Evolutionary conservation across 2,113 vertebrate species (phyloP), one percentile per base, ranked within the genome.

Genomic region (Albula glossodonta): DNA sequence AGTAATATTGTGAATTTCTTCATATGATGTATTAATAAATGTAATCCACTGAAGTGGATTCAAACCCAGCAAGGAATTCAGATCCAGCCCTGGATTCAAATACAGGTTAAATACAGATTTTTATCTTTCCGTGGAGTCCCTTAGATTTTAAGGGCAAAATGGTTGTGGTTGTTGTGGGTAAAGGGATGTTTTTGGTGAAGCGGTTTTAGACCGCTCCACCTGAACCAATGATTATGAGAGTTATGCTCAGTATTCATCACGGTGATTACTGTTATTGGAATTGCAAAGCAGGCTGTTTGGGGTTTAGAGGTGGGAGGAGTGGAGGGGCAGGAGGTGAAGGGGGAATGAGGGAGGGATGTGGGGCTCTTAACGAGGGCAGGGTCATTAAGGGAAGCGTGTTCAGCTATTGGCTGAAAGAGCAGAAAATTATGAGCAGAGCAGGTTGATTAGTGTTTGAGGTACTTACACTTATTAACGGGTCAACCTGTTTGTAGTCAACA

Each of bases 191-290:
- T 22, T 70, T 17, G n/a, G 63, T 22, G 5, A 70, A 70, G 6
- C 63, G n/a, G n/a, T 70, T 70, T 70, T 22, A 4, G 63, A 17
- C 13, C 8, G 19, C 19, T 22, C 13, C 17, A 5, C 0, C 22
- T 22, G 66, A 83, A 78, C 80, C 51, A 48, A 60, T 83, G 19
- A 87, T 83, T 83, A 78, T 60, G 31, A 60, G 49, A 48, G 53
- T 78, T 79, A 79, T 78, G 56, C 53, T 78, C 81, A 51, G 48
- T 82, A 74, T 79, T 70, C 79, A 53, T 49, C 74, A 12, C 63
- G 8, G 10, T n/a, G 85, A 86, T 81, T 81, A 86, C 51, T 81
- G 78, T 51, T 49, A 86, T 82, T 80, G 80, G 84, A 80, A 85
- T 85, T 85, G 84, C 78, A 80, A 85, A 85, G 53, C 78, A 85